Base-by-base conservation (phyloP, 2,797 vertebrate species). In the Sitta carolinensis region DNA sequence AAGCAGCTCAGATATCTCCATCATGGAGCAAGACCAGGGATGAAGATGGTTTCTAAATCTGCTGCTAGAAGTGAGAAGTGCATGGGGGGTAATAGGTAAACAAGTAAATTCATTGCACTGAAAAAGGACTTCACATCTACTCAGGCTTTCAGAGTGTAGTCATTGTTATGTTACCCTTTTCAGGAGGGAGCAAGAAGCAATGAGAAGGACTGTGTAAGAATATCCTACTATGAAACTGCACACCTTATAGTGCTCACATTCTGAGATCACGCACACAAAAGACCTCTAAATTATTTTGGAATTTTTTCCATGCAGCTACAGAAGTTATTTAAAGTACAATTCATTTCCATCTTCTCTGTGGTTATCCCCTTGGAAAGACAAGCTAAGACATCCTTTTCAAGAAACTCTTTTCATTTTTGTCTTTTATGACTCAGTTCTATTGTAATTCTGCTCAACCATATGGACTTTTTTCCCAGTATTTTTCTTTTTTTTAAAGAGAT, bases 381-480 rank as follows among this genome's bases (percentile, higher is more conserved):
- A 69, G 25, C 30, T 79, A 66, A 89, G 50, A 52, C 27, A 82
- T 26, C n/a, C 88, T 94, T 94, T 90, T 94, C 58, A 88, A 84
- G 68, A 90, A 84, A 13, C 3, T 38, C 85, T 92, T 95, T 94
- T 88, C 22, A 79, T 87, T 92, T 91, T 47, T 80, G 16, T 95
- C 95, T 95, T 97, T 96, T 95, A 32, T 92, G 62, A 88, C 63
- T 67, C 80, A 89, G 61, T 93, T 93, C 86, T 89, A 51, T 77
- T 94, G 52, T 80, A 92, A 51, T 84, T 88, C n/a, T 91, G n/a
- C 69, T 90, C 66, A 20, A 13, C 14, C 16, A 45, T 25, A 50
- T 4, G 13, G 2, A 15, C 59, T 87, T 72, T 89, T 75, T 40
- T 10, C 26, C 84, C 16, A 5, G 11, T 52, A 16, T 87, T 90